phyloP scores from a whole-genome alignment of 2,797 vertebrate genomes.

The Clarias pachynema region DNA sequence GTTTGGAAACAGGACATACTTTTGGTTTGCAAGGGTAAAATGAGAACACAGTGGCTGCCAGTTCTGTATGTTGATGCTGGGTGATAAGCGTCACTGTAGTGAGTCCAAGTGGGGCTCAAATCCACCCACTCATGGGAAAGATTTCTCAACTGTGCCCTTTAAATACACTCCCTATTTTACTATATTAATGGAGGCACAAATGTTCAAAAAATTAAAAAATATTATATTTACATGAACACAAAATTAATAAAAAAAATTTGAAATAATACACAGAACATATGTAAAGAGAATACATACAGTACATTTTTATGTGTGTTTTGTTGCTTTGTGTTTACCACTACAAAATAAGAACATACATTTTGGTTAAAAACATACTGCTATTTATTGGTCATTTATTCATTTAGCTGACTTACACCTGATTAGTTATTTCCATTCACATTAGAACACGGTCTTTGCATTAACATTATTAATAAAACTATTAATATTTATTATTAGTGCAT shows the following conservation, averaged over 20 bases:
- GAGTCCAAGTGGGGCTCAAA: constrained; percentile 4
- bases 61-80: constrained; percentile 19
- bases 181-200: neutral
- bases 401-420: constrained; percentile 43
- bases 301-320: neutral
- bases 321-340: neutral
- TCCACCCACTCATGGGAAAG: neutral
- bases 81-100: constrained; percentile 29
- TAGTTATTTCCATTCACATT: constrained; percentile 56
- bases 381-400: constrained; percentile 51
- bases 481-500: constrained; percentile 21
- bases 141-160: constrained; percentile 17
- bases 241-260: neutral
- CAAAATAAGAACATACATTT: neutral
- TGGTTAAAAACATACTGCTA: constrained; percentile 37
- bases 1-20: constrained; percentile 40
- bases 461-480: neutral
- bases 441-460: constrained; percentile 44
- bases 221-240: constrained; percentile 6
- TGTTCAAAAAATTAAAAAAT: constrained; percentile 9
- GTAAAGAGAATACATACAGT: constrained; percentile 7
- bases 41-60: constrained; percentile 24
- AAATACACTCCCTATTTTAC: neutral
- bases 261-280: neutral
- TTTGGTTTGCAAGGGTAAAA: constrained; percentile 28